Conservation (phyloP, 2,888 invertebrate species). For the Slavum lentiscoides region DNA sequence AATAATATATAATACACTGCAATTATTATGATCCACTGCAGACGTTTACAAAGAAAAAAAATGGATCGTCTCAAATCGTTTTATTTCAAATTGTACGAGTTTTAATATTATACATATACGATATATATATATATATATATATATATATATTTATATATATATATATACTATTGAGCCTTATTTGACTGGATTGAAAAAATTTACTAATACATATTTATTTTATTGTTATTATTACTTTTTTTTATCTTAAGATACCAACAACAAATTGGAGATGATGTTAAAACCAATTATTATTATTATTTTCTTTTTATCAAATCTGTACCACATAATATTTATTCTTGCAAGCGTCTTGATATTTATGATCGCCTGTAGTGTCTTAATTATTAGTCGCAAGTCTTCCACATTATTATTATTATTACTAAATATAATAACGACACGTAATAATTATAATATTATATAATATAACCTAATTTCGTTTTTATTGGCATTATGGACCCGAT, state of each 20-base stretch:
- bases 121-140: neutral
- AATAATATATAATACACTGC: neutral
- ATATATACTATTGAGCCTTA: slow-evolving; percentile 26
- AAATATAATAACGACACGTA: neutral
- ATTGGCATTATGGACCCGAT: neutral
- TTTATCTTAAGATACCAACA: slow-evolving; percentile 12
- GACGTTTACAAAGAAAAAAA: neutral
- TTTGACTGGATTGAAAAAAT: slow-evolving; percentile 36
- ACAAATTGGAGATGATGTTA: slow-evolving; percentile 31
- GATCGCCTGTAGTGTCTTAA: slow-evolving; percentile 48
- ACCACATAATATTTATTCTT: slow-evolving; percentile 18
- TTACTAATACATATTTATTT: slow-evolving; percentile 21
- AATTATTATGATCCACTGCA: slow-evolving; percentile 25
- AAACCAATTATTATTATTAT: slow-evolving; percentile 1
- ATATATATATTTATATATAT: too few relatives aligned
- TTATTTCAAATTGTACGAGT: slow-evolving; percentile 39
- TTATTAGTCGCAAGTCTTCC: slow-evolving; percentile 47
- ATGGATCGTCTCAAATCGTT: slow-evolving; percentile 40
- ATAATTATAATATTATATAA: slow-evolving; percentile 1
- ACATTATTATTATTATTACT: neutral
- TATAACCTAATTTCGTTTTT: neutral
- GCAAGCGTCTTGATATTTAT: slow-evolving; percentile 45
- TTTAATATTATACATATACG: slow-evolving; percentile 7
- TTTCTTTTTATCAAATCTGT: slow-evolving; percentile 44
- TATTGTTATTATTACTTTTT: slow-evolving; percentile 9